A percentile compares a stretch with the other conserved stretches of the same genome.
Conservation (phyloP, 2,888 invertebrate species). For the Trissoscelio sp. region DNA sequence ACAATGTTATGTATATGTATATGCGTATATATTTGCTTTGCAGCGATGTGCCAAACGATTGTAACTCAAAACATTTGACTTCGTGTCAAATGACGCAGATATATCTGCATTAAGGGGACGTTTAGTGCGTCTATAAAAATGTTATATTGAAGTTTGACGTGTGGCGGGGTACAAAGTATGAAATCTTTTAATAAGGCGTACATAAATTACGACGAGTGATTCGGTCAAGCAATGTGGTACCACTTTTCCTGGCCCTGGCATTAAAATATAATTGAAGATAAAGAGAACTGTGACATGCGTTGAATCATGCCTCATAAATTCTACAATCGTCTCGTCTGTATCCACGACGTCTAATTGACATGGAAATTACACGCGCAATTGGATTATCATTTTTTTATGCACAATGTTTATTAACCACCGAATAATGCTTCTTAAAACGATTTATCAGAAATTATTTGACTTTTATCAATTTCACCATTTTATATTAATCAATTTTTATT, state of each 20-base stretch:
- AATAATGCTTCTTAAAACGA: not conserved
- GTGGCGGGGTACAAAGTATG: constrained; percentile 34
- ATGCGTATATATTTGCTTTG: not conserved
- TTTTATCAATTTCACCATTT: no score
- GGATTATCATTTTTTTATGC: constrained; percentile 22
- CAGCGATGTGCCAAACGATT: constrained; percentile 2
- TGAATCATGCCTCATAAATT: constrained; percentile 59
- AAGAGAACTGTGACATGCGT: constrained; percentile 56
- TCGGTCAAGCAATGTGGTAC: constrained; percentile 29
- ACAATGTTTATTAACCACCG: not conserved
- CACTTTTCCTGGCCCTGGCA: constrained; percentile 35
- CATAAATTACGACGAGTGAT: constrained; percentile 61
- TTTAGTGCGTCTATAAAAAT: constrained; percentile 65
- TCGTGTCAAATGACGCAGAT: constrained; percentile 52
- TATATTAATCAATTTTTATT: no score
- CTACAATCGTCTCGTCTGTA: constrained; percentile 50
- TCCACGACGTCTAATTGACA: constrained; percentile 52
- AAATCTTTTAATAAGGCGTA: constrained; percentile 57
- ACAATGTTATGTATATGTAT: not conserved
- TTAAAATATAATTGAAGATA: constrained; percentile 63
- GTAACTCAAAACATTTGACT: constrained; percentile 55
- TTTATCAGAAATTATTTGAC: no score
- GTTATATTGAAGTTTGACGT: constrained; percentile 43
- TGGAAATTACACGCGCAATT: constrained; percentile 37
- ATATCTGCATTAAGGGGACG: constrained; percentile 57